Percentiles rank a stretch among this genome's conserved stretches.
phyloP scores from a whole-genome alignment of 2,113 vertebrate species.

The Lagenorhynchus albirostris region DNA sequence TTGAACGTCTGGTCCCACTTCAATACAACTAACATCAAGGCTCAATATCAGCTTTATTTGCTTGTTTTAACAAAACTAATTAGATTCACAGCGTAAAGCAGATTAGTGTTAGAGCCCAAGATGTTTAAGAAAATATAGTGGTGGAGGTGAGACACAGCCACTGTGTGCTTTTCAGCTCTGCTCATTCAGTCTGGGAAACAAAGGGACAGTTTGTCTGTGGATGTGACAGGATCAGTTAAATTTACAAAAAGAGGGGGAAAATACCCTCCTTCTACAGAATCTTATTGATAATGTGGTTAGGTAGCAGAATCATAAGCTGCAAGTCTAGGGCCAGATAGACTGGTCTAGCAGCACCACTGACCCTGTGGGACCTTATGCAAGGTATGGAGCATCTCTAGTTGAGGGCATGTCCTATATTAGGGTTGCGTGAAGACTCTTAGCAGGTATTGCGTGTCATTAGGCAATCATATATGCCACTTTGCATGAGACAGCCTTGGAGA shows the following conservation, averaged over 20 bases:
- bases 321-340: neutral
- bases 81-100: constrained; percentile 66
- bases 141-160: neutral
- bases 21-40: constrained; percentile 24
- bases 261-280: fast-evolving
- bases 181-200: constrained; percentile 10
- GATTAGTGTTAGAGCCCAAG: neutral
- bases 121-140: neutral
- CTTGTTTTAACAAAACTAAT: constrained; percentile 64
- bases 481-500: too few species aligned
- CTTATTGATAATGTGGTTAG: neutral
- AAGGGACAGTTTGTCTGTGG: neutral
- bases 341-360: fast-evolving
- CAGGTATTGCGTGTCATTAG: neutral
- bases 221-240: neutral
- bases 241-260: neutral
- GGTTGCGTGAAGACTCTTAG: too few species aligned
- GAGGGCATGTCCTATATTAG: neutral
- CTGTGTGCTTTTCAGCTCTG: neutral
- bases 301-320: neutral
- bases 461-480: neutral
- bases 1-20: constrained; percentile 66
- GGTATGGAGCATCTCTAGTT: fast-evolving
- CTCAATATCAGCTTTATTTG: constrained; percentile 61
- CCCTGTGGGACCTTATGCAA: neutral